Evolutionary conservation across 2,797 vertebrate species (phyloP).

Genomic region (Cossypha dichroa): DNA sequence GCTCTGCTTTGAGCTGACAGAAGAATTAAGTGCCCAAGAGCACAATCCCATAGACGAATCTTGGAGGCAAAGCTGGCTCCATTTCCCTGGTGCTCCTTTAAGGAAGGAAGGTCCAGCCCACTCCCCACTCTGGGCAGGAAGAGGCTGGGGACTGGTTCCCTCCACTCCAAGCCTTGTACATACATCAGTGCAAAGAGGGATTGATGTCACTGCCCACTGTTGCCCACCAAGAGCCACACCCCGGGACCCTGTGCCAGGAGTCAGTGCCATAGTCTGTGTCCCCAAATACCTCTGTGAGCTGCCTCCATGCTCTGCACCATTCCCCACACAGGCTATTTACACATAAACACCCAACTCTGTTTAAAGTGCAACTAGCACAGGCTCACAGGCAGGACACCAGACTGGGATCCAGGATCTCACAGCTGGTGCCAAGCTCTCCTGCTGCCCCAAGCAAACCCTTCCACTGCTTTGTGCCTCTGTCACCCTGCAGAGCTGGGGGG

Average conservation of each 20-base stretch:
- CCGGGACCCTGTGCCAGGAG: not conserved
- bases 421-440: not conserved
- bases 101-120: not conserved
- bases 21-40: not conserved
- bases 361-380: not conserved
- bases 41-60: not conserved
- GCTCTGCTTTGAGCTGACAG: not conserved
- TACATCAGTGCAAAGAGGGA: not conserved
- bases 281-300: not conserved
- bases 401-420: not conserved
- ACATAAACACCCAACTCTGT: not conserved
- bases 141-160: not conserved
- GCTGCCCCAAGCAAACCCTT: not conserved
- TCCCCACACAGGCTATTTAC: not conserved
- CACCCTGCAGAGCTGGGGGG: not conserved
- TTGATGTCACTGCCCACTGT: accelerated
- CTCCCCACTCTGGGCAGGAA: not conserved
- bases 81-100: not conserved
- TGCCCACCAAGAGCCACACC: not conserved
- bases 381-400: accelerated
- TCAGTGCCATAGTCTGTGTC: no score
- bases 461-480: not conserved
- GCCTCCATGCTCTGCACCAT: not conserved
- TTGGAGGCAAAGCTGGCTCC: not conserved
- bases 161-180: not conserved